These are phyloP conservation scores for Drosophila parabipectinata DNA, from an alignment of 1,140 invertebrate species.

Conservation along the genomic window DNA sequence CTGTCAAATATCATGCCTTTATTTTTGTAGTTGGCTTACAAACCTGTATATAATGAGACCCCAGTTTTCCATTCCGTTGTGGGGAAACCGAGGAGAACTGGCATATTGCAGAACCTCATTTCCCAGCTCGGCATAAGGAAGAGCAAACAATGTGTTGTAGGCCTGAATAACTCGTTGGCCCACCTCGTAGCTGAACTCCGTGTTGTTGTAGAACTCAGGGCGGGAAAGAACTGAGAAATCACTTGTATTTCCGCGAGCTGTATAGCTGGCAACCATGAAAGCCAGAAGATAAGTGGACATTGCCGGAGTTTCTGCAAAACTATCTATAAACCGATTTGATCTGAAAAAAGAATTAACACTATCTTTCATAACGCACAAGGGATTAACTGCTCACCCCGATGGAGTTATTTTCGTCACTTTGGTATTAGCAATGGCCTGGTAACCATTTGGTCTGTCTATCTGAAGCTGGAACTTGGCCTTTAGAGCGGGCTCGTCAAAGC, in stretches of 20 bases:
- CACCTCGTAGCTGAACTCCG: conserved; percentile 85
- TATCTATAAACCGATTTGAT: conserved; percentile 52
- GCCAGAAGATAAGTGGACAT: conserved; percentile 92
- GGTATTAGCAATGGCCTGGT: conserved; percentile 86
- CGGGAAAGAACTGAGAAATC: conserved; percentile 87
- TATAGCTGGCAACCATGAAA: conserved; percentile 90
- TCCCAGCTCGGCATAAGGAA: conserved; percentile 76
- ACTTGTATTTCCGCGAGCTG: conserved; percentile 64
- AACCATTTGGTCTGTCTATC: conserved; percentile 86
- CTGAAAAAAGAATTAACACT: conserved; percentile 19
- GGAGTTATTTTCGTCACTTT: conserved; percentile 27
- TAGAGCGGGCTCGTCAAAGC: conserved; percentile 94
- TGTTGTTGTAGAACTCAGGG: conserved; percentile 87
- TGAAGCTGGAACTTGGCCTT: conserved; percentile 91
- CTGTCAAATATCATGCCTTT: no score
- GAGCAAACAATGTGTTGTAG: conserved; percentile 84
- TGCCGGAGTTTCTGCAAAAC: conserved; percentile 85
- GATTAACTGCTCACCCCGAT: conserved; percentile 29
- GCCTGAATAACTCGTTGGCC: conserved; percentile 85
- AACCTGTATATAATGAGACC: conserved; percentile 88
- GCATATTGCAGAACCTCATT: conserved; percentile 87
- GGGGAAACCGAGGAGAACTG: conserved; percentile 90
- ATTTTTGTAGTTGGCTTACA: no score
- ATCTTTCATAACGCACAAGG: not conserved
- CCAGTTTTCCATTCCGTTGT: conserved; percentile 94